Percentiles rank a stretch among this genome's conserved stretches.
These are phyloP conservation scores for Brenthis ino DNA, from an alignment of 2,888 invertebrate species.

Conservation along the genomic window DNA sequence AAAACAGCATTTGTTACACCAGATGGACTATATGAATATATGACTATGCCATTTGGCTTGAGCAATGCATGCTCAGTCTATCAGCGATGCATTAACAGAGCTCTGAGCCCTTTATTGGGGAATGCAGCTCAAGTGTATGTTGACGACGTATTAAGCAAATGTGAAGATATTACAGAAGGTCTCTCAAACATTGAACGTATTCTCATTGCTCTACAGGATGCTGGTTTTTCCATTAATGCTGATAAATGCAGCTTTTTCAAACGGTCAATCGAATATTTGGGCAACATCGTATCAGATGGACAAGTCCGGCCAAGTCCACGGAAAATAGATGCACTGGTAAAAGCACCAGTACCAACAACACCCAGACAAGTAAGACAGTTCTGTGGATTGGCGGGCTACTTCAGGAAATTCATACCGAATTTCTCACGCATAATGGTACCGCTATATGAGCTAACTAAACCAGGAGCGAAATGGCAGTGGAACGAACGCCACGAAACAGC, in stretches of 20 bases:
- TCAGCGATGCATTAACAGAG: slow-evolving; percentile 41
- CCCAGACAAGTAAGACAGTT: slow-evolving; percentile 43
- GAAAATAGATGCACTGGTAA: slow-evolving; percentile 46
- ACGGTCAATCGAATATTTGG: slow-evolving; percentile 42
- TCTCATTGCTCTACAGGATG: slow-evolving; percentile 37
- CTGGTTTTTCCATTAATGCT: slow-evolving; percentile 47
- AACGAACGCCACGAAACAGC: slow-evolving; percentile 24
- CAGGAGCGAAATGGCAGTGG: slow-evolving; percentile 29
- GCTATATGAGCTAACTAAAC: slow-evolving; percentile 32
- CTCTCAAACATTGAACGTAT: slow-evolving; percentile 39
- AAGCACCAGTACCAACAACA: slow-evolving; percentile 43
- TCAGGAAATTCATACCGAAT: slow-evolving; percentile 33
- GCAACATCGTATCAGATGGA: slow-evolving; percentile 42
- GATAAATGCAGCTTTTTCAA: slow-evolving; percentile 45
- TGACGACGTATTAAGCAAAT: slow-evolving; percentile 46
- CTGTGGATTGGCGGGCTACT: slow-evolving; percentile 41
- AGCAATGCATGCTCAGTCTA: slow-evolving; percentile 37
- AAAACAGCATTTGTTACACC: slow-evolving; percentile 30
- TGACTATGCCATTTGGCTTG: too few relatives aligned
- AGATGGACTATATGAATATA: slow-evolving; percentile 47
- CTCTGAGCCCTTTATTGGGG: slow-evolving; percentile 8
- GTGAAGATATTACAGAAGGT: slow-evolving; percentile 34
- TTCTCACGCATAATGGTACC: slow-evolving; percentile 32
- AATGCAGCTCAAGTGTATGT: slow-evolving; percentile 43
- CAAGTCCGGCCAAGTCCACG: slow-evolving; percentile 44